Conservation (phyloP, 2,797 vertebrate genomes). For the Xyrichtys novacula region DNA sequence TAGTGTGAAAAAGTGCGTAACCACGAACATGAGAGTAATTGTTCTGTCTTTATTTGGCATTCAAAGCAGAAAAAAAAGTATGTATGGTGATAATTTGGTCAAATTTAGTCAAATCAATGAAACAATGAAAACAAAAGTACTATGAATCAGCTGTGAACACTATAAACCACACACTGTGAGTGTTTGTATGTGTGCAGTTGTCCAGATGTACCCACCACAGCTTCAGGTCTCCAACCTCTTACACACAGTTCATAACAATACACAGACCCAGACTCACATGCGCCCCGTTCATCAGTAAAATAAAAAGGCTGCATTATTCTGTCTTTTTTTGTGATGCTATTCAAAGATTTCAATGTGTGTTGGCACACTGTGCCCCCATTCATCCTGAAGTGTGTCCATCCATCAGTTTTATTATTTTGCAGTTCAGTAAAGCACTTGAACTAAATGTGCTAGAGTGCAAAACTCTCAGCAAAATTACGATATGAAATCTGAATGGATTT, state of each 20-base stretch:
- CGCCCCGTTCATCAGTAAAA: constrained; percentile 31
- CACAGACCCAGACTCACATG: constrained; percentile 24
- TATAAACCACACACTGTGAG: constrained; percentile 23
- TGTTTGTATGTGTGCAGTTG: neutral
- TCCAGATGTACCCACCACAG: constrained; percentile 4
- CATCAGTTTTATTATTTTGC: constrained; percentile 27
- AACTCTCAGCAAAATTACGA: constrained; percentile 58
- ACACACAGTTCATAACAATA: constrained; percentile 15
- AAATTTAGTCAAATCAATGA: too few relatives aligned
- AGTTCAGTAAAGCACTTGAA: constrained; percentile 25
- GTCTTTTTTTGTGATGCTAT: constrained; percentile 21
- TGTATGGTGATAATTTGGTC: too few relatives aligned
- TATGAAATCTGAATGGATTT: constrained; percentile 48
- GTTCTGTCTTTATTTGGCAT: too few relatives aligned
- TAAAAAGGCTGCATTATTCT: constrained; percentile 50
- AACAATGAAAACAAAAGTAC: neutral
- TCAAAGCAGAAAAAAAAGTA: too few relatives aligned
- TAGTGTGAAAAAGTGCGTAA: too few relatives aligned
- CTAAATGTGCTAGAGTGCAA: constrained; percentile 11
- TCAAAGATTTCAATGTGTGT: constrained; percentile 37
- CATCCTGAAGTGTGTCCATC: constrained; percentile 47
- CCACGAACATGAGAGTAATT: too few relatives aligned
- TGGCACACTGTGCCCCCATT: constrained; percentile 34
- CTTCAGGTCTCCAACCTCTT: constrained; percentile 6
- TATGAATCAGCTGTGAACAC: neutral